Evolutionary conservation across 92 coral and sea anemone genomes (phyloP), one percentile per base, ranked within the genome.

Genomic region (Nematostella vectensis): DNA sequence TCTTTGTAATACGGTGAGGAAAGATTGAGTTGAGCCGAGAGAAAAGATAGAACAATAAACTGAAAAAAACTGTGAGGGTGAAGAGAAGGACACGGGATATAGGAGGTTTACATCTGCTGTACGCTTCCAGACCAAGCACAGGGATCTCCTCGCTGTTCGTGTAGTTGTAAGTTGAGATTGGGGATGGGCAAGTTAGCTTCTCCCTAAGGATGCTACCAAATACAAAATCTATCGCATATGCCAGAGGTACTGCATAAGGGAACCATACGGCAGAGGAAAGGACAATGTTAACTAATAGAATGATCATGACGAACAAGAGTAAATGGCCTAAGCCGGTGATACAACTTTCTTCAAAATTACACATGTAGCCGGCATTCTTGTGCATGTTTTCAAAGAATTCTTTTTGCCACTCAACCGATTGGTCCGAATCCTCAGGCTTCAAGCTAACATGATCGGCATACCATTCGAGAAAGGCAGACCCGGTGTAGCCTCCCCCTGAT

Each of bases 401-500:
- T 2, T 42, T 9, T 1, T 65, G 64, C 63, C 63, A 55, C 1
- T 11, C 23, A 15, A 6, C 15, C 40, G 8, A 33, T 15, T 33
- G 6, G 8, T 6, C 8, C 40, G 40, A 33, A 6, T 33, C 40
- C 40, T 6, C 6, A 6, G 8, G 15, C 15, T 33, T 33, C n/a
- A n/a, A n/a, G n/a, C n/a, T n/a, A n/a, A n/a, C n/a, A n/a, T n/a
- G n/a, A n/a, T n/a, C n/a, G n/a, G n/a, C n/a, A n/a, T n/a, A n/a
- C 96, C 96, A 88, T 53, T 88, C 94, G 29, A 83, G 24, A 39
- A 82, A 88, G 2, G 94, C 73, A 0, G 93, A 57, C 50, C 85
- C 96, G 33, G 77, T 76, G 65, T 53, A 79, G 28, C 96, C 96
- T 17, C 96, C 96, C 39, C 96, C 96, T 3, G 96, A 83, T 18